phyloP scores from a whole-genome alignment of 2,888 invertebrate species.

The Myopa testacea region DNA sequence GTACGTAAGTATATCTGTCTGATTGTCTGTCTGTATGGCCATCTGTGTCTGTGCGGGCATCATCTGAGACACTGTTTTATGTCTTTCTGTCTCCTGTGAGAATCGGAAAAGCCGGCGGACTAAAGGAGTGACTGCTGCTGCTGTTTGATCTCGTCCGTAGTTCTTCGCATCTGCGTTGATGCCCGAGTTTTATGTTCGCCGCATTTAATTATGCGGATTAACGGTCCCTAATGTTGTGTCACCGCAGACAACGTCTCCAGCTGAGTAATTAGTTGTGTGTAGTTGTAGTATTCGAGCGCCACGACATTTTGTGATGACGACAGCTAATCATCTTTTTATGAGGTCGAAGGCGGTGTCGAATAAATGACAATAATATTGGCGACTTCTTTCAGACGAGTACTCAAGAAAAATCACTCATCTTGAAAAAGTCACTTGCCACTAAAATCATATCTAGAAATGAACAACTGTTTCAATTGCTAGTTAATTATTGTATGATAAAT shows the following conservation, averaged over 20 bases:
- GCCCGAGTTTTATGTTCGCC: background rate
- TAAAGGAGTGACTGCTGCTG: background rate
- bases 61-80: background rate
- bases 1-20: background rate
- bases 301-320: background rate
- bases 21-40: background rate
- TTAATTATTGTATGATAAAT: no score
- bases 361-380: no score
- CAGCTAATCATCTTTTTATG: background rate
- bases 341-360: no score
- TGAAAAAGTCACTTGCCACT: no score
- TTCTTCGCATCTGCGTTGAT: background rate
- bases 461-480: no score
- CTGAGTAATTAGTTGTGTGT: slow-evolving; percentile 1
- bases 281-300: background rate
- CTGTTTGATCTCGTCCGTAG: no score
- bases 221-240: background rate
- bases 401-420: no score
- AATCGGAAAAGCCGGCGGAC: background rate
- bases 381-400: no score
- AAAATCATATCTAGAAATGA: no score
- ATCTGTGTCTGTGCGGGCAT: background rate
- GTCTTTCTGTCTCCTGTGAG: background rate
- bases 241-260: background rate
- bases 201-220: slow-evolving; percentile 4